A percentile compares a stretch with the other conserved stretches of the same genome.
Evolutionary conservation across 2,888 invertebrate species (phyloP).

Genomic region (Agonopterix subpropinquella): DNA sequence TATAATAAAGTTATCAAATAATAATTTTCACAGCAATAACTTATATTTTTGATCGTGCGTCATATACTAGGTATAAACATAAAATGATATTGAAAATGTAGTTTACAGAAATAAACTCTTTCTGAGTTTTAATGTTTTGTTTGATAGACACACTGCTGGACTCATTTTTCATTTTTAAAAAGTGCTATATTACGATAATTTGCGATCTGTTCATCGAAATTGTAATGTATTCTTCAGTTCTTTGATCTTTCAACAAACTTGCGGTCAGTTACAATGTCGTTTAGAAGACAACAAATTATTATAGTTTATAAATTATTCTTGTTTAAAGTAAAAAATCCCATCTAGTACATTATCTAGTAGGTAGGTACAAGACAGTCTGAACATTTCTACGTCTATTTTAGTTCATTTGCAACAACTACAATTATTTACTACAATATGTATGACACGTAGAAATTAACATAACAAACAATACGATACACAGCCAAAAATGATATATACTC

Average conservation of each 20-base stretch:
- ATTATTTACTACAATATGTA: too few relatives aligned
- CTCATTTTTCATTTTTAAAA: slow-evolving; percentile 22
- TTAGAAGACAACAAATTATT: too few relatives aligned
- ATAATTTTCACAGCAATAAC: slow-evolving; percentile 37
- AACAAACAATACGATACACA: too few relatives aligned
- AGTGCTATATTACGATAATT: not conserved
- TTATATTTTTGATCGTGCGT: slow-evolving; percentile 48
- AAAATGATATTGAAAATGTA: slow-evolving; percentile 29
- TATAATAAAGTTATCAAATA: slow-evolving; percentile 43
- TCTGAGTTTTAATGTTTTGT: slow-evolving; percentile 38
- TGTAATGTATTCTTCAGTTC: not conserved
- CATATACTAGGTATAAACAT: slow-evolving; percentile 45
- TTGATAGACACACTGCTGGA: slow-evolving; percentile 33
- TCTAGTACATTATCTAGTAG: too few relatives aligned
- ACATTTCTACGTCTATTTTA: too few relatives aligned
- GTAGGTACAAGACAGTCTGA: too few relatives aligned
- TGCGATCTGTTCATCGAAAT: not conserved
- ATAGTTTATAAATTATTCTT: too few relatives aligned
- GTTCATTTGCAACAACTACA: too few relatives aligned
- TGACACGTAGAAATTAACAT: too few relatives aligned
- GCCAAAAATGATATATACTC: too few relatives aligned
- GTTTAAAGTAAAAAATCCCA: too few relatives aligned
- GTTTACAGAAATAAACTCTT: slow-evolving; percentile 45
- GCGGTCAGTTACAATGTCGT: too few relatives aligned
- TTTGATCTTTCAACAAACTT: not conserved